Base-by-base conservation (phyloP, 2,113 vertebrate genomes). In the Saguinus imperator region DNA sequence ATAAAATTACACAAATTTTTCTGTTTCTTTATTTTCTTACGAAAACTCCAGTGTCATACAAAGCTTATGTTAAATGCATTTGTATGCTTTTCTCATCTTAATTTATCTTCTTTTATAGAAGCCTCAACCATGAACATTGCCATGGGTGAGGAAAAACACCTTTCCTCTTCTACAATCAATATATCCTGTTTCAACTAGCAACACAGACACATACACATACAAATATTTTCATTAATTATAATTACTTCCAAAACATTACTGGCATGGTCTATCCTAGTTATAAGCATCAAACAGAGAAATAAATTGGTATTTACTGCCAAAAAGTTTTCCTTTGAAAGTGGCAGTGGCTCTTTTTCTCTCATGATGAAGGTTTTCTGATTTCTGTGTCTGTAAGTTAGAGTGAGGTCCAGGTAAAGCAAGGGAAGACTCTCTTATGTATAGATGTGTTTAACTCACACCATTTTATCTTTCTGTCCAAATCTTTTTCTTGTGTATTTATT, bases 351-450 rank as follows among this genome's bases (percentile, higher is more conserved):
- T 50, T 72, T 70, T 85, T 18, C 0, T 5, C 17, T 61, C 12
- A 32, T 64, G 16, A 23, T 68, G 23, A 82, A 75, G 11, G 2
- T 81, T 10, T 11, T 2, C 25, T 61, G 7, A 17, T 64, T 17
- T 76, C 6, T 55, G 6, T 57, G 2, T 84, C 40, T 80, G 0
- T 55, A 0, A 0, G 17, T 10, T 37, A 10, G 17, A 3, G 0
- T 25, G 32, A 73, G 20, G 4, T 64, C 61, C 61, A 64, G 27
- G 14, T 5, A 77, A 77, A 72, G 6, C 13, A 91, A 20, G 1
- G 8, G 7, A 89, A 89, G 8, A 61, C 12, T 27, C 1, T 61
- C 0, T 73, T 77, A 37, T 88, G 14, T 17, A 73, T n/a, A 48
- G 4, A 50, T 55, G 2, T 45, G 11, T 40, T 94, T 20, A 89